Evolutionary conservation across 2,113 vertebrate species (phyloP), one percentile per base, ranked within the genome.

Genomic region (Ramphastos sulfuratus): DNA sequence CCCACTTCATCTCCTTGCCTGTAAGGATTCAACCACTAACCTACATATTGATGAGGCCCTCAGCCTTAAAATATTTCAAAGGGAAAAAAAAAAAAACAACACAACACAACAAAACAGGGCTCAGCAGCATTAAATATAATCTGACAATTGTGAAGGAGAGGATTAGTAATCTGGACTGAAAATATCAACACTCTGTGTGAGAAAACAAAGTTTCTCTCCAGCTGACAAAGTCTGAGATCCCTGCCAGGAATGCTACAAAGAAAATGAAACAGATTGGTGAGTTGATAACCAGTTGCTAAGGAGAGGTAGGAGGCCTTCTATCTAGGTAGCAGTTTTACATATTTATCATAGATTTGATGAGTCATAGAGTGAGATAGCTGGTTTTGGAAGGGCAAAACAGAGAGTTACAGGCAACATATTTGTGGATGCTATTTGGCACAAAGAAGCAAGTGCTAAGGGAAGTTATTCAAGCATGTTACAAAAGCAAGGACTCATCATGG

Each of bases 271-370:
- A 95, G 90, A 85, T 95, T 94, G 88, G 56, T 88, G 69, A 81
- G 95, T 88, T 78, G 85, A 90, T 78, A 96, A 88, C 63, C 76
- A 82, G 21, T 69, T 86, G 85, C 76, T 94, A 81, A 75, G 35
- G 37, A 90, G 33, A 92, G 78, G 92, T 81, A 88, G 93, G 73
- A 88, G 48, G 76, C 27, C 48, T 82, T 74, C 52, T 66, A 42
- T 56, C 44, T 72, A 82, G 67, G 58, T 74, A 94, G 64, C 56
- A 91, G 66, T 91, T 76, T 82, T 50, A 52, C 16, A 85, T 85
- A 93, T 96, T 87, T 70, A 18, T 93, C 33, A 71, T 60, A 52
- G 48, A 77, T 85, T 82, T 94, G 82, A 76, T 94, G 75, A 93
- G 60, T 96, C 89, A 92, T 81, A 42, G 12, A 82, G 54, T 94